A percentile compares a stretch with the other conserved stretches of the same genome.
Conservation (phyloP, 2,888 invertebrate genomes). For the Tipula vernalis region DNA sequence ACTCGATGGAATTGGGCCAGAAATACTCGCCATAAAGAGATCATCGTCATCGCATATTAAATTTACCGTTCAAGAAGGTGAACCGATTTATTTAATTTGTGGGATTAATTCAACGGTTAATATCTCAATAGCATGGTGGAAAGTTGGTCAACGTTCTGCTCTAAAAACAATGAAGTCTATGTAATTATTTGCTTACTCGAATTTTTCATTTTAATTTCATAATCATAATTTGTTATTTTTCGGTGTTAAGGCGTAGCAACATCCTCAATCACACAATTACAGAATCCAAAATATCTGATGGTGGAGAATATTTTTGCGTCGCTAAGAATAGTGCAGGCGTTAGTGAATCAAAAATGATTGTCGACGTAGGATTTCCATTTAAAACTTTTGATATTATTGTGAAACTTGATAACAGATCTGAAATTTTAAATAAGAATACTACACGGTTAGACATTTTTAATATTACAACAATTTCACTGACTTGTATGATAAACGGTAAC, state of each 20-base stretch:
- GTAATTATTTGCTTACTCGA: neutral
- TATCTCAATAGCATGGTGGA: neutral
- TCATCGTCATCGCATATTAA: neutral
- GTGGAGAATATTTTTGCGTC: neutral
- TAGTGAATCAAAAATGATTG: neutral
- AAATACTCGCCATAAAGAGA: neutral
- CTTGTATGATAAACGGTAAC: neutral
- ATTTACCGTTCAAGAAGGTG: neutral
- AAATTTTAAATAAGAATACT: neutral
- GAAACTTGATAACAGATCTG: neutral
- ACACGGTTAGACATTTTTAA: neutral
- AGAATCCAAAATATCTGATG: neutral
- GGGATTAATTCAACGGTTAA: neutral
- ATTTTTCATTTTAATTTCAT: too few species aligned
- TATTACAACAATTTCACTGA: neutral
- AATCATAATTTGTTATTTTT: too few species aligned
- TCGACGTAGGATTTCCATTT: neutral
- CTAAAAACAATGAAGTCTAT: neutral
- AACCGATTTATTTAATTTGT: neutral
- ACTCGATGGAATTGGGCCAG: neutral
- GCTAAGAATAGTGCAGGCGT: neutral
- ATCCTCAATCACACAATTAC: neutral
- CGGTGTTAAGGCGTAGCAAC: neutral
- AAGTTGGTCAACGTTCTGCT: neutral
- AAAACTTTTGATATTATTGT: neutral